These are phyloP conservation scores for Microtus montanus DNA, from an alignment of 2,113 vertebrate species.

Conservation along the genomic window DNA sequence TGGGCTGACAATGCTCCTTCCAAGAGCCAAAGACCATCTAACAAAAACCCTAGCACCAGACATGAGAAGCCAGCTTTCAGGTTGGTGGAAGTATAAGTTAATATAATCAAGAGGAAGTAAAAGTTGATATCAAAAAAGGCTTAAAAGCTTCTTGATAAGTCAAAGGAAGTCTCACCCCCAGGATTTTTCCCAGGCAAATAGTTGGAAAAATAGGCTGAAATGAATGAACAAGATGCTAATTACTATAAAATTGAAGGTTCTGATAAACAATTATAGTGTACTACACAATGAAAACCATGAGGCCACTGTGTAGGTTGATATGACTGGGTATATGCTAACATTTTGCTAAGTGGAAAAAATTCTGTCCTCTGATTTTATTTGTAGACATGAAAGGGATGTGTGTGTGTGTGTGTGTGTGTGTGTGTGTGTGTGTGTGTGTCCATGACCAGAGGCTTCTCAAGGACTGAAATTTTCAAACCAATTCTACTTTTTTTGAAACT, in stretches of 20 bases:
- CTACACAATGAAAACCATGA: background rate
- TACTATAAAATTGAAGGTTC: conserved; percentile 28
- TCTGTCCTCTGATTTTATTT: background rate
- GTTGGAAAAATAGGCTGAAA: background rate
- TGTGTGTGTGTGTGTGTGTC: background rate
- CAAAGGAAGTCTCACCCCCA: background rate
- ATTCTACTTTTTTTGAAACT: background rate
- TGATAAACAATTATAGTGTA: background rate
- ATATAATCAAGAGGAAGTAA: background rate
- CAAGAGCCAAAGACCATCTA: background rate
- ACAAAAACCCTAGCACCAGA: too few relatives aligned
- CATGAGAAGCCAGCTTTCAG: background rate
- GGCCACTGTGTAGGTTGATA: background rate
- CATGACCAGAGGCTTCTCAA: background rate
- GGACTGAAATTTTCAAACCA: background rate
- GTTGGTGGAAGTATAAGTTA: background rate
- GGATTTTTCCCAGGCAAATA: background rate
- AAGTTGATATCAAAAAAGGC: background rate
- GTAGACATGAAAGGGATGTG: rapidly evolving
- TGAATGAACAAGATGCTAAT: background rate
- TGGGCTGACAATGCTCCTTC: background rate
- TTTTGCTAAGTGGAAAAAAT: background rate
- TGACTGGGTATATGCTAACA: background rate
- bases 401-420: background rate
- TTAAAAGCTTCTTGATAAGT: background rate